A percentile compares a stretch with the other conserved stretches of the same genome.
Conservation (phyloP, 2,888 invertebrate genomes). For the Conistra vaccinii region DNA sequence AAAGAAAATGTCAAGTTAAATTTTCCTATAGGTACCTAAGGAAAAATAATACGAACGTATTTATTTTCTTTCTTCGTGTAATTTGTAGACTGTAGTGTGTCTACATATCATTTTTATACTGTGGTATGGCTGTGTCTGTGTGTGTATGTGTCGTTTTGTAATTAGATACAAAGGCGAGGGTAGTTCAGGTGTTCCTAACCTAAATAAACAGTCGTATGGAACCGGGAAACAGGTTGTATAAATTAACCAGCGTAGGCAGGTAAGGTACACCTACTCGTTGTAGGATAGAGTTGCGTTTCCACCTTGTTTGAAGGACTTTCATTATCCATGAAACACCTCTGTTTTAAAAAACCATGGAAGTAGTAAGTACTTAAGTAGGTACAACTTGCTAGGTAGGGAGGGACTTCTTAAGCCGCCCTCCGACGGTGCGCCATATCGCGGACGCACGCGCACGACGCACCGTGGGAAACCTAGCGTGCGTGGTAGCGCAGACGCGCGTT, state of each 20-base stretch:
- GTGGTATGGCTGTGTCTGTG: not conserved
- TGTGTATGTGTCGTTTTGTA: constrained; percentile 35
- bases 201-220: constrained; percentile 58
- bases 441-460: too few relatives aligned
- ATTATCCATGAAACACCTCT: not conserved
- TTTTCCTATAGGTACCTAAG: not conserved
- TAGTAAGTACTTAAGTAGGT: not conserved
- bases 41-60: not conserved
- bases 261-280: not conserved
- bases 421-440: too few relatives aligned
- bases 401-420: too few relatives aligned
- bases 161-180: constrained; percentile 50
- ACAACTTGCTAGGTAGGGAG: too few relatives aligned
- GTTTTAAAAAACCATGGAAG: not conserved
- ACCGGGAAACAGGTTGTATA: constrained; percentile 55
- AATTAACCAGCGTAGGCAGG: constrained; percentile 28
- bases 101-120: too few relatives aligned
- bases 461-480: too few relatives aligned
- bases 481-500: too few relatives aligned
- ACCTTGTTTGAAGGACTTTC: not conserved
- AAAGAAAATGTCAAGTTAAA: not conserved
- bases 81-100: too few relatives aligned
- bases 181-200: constrained; percentile 42
- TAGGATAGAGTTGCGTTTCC: constrained; percentile 22
- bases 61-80: not conserved